Base-by-base conservation (phyloP, 2,797 vertebrate genomes). In the Microctenopoma lineatum region DNA sequence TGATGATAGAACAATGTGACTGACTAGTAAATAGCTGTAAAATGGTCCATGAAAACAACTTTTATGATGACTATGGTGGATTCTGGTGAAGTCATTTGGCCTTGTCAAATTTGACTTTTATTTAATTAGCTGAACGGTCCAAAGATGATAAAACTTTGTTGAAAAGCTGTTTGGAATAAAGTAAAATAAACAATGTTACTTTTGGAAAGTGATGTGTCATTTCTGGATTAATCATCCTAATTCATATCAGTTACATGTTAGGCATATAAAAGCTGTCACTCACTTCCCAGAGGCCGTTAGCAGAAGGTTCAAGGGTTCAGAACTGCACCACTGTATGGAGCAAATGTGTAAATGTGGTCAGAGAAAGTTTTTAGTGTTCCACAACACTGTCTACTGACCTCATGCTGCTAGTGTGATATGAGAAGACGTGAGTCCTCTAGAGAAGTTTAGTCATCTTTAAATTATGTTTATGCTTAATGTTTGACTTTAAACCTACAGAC, bases 151-250 rank as follows among this genome's bases (percentile, higher is more conserved):
- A 64, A 81, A 66, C 57, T 72, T 58, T 58, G 60, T 45, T 77
- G 80, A 52, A 69, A 66, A 11, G 41, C 32, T 52, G 59, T 77
- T 85, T 80, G 77, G 53, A 84, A 61, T 59, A 70, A 71, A 57
- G 25, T 53, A 70, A 84, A 88, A 88, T 77, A 73, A 83, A 87
- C 60, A 59, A 60, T 59, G 44, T 38, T 59, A 53, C n/a, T 56
- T 77, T 59, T 61, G 75, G 76, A 77, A 85, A 88, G 71, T 56
- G 12, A 65, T 68, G 75, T 85, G 77, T 80, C 71, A 72, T 79
- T 83, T 78, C 63, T 82, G 70, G 62, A 79, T 86, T 84, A 87
- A 69, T 89, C 79, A 86, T 52, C 46, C 54, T 58, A 50, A 73
- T 73, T 80, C 50, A 57, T 77, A 87, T 86, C 72, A 64, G 45